These are phyloP conservation scores for Callorhinus ursinus DNA, from an alignment of 2,113 vertebrate species.

Conservation along the genomic window DNA sequence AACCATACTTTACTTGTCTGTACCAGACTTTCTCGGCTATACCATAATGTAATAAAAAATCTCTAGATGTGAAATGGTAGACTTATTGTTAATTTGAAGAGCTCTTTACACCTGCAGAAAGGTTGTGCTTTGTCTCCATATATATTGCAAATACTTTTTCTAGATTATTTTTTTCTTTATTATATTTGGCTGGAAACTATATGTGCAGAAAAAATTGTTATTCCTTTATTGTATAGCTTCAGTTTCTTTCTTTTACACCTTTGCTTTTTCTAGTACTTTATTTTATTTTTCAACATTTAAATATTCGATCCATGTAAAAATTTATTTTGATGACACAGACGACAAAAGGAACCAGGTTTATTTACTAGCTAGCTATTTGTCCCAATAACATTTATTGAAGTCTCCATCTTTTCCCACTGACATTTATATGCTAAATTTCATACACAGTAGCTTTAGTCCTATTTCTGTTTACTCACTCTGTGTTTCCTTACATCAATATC, in stretches of 20 bases:
- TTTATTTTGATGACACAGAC: background rate
- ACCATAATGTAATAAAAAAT: background rate
- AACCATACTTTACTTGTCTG: background rate
- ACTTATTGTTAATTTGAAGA: background rate
- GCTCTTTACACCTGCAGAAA: background rate
- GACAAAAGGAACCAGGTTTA: background rate
- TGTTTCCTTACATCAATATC: background rate
- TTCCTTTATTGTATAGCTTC: background rate
- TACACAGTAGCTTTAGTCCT: background rate
- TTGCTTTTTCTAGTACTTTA: background rate
- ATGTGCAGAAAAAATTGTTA: background rate
- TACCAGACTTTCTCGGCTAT: background rate
- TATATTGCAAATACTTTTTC: background rate
- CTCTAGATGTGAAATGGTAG: background rate
- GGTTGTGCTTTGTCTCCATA: background rate
- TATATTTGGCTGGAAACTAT: background rate
- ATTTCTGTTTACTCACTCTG: background rate
- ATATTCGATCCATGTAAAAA: conserved; percentile 20
- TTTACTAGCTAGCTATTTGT: background rate
- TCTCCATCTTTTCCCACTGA: background rate
- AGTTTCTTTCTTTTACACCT: background rate
- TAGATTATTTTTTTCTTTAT: background rate
- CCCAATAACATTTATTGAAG: background rate
- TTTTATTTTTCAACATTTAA: conserved; percentile 10
- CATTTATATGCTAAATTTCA: background rate